phyloP scores from a whole-genome alignment of 2,113 vertebrate genomes.

The Oxyruncus cristatus region DNA sequence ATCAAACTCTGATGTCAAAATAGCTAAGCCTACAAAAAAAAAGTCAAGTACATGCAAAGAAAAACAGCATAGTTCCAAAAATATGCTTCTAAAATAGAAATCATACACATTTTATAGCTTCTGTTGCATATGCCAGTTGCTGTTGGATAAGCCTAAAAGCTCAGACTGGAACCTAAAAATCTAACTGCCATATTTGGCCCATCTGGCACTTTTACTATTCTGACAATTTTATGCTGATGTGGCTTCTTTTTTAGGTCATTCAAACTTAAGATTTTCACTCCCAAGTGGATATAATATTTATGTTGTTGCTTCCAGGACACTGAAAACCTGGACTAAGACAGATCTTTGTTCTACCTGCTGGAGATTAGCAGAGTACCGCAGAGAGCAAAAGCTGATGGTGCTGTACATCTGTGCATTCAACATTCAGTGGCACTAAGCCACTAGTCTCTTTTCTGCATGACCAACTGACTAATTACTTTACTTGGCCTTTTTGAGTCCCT shows the following conservation, averaged over 20 bases:
- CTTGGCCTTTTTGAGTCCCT: slow-evolving; percentile 78
- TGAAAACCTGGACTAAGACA: slow-evolving; percentile 68
- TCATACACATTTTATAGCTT: neutral
- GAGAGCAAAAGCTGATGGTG: slow-evolving; percentile 67
- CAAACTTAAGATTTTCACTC: slow-evolving; percentile 11
- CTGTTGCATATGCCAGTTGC: neutral
- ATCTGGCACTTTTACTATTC: slow-evolving; percentile 32
- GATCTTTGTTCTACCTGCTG: slow-evolving; percentile 73
- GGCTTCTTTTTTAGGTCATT: slow-evolving; percentile 32
- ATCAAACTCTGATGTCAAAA: neutral
- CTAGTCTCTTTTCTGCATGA: slow-evolving; percentile 80
- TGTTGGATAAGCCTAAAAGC: neutral
- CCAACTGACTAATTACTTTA: slow-evolving; percentile 82
- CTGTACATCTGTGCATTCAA: slow-evolving; percentile 78
- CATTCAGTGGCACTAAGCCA: slow-evolving; percentile 74
- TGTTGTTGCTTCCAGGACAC: slow-evolving; percentile 71
- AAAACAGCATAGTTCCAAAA: neutral
- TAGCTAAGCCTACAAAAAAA: neutral
- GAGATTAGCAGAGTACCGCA: slow-evolving; percentile 63
- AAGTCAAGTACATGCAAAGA: neutral
- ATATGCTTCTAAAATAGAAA: neutral
- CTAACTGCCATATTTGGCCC: neutral
- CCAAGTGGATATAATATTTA: slow-evolving; percentile 63
- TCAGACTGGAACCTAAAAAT: neutral
- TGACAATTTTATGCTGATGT: slow-evolving; percentile 51